Evolutionary conservation across 1,140 invertebrate genomes (phyloP), one percentile per base, ranked within the genome.

Genomic region (Scaptodrosophila lebanonensis): DNA sequence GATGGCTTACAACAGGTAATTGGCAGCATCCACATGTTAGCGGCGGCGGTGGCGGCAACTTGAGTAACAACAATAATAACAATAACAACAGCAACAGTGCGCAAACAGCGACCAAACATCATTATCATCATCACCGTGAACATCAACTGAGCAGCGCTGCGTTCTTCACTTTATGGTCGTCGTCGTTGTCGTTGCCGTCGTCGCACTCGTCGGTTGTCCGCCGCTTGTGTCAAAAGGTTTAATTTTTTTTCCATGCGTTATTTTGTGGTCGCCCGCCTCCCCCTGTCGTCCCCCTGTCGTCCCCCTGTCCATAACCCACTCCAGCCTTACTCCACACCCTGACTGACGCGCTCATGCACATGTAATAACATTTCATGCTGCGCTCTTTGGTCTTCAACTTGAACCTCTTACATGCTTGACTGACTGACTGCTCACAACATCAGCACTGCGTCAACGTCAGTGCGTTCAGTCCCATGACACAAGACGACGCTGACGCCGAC

Each of bases 1-100:
- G 79, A 83, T 83, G 79, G 73, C 69, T 83, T 83, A 70, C 79
- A 83, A 71, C 65, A 83, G 79, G 79, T 83, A 83, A 83, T 83
- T 83, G 79, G 79, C 79, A 79, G 77, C 77, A 83, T 68, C 73
- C 75, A 83, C 68, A 77, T 69, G 65, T 61, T 58, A 45, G 48
- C n/a, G n/a, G n/a, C n/a, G n/a, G n/a, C n/a, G n/a, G n/a, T n/a
- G n/a, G n/a, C n/a, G n/a, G n/a, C n/a, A n/a, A n/a, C n/a, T n/a
- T n/a, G n/a, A n/a, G n/a, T n/a, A n/a, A n/a, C n/a, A n/a, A n/a
- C 61, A 45, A 43, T 63, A 56, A 48, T 59, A 70, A 47, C 65
- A 56, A 40, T 60, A 59, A 25, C 39, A 65, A 51, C 42, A 57
- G 29, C 45, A 44, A 38, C 33, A 51, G 35, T 11, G 32, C 36